These are phyloP conservation scores for Apamea anceps DNA, from an alignment of 2,888 invertebrate species.

Conservation along the genomic window DNA sequence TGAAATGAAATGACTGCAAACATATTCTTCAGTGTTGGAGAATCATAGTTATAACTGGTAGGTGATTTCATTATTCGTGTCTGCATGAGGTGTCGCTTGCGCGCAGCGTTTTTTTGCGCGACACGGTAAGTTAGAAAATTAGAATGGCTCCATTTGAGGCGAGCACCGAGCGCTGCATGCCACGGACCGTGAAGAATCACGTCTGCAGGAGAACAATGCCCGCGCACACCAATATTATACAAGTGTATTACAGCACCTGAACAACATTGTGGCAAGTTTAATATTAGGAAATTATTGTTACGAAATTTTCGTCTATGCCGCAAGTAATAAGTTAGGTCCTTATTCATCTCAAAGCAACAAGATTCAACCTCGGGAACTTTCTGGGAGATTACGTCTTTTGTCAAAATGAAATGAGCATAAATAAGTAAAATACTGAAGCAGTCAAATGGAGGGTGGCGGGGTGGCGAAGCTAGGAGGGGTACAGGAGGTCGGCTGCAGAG, in stretches of 20 bases:
- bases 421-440: conserved; percentile 16
- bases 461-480: conserved; percentile 55
- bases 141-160: conserved; percentile 65
- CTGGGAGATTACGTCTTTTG: not conserved
- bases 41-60: conserved; percentile 39
- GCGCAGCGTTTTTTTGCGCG: conserved; percentile 67
- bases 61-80: conserved; percentile 58
- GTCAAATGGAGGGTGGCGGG: conserved; percentile 34
- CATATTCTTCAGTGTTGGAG: conserved; percentile 9
- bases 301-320: conserved; percentile 2
- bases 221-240: conserved; percentile 44
- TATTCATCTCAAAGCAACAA: conserved; percentile 1
- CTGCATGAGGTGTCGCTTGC: conserved; percentile 47
- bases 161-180: conserved; percentile 56
- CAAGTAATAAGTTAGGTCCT: conserved; percentile 1
- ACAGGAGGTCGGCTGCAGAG: conserved; percentile 72
- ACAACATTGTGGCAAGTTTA: conserved; percentile 6
- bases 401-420: not conserved
- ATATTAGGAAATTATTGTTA: not conserved
- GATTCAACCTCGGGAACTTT: not conserved
- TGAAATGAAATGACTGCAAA: not conserved
- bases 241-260: conserved; percentile 44
- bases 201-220: conserved; percentile 75
- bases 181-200: conserved; percentile 73
- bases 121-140: conserved; percentile 61